phyloP scores from a whole-genome alignment of 2,888 invertebrate species.

The Hermodice carunculata region DNA sequence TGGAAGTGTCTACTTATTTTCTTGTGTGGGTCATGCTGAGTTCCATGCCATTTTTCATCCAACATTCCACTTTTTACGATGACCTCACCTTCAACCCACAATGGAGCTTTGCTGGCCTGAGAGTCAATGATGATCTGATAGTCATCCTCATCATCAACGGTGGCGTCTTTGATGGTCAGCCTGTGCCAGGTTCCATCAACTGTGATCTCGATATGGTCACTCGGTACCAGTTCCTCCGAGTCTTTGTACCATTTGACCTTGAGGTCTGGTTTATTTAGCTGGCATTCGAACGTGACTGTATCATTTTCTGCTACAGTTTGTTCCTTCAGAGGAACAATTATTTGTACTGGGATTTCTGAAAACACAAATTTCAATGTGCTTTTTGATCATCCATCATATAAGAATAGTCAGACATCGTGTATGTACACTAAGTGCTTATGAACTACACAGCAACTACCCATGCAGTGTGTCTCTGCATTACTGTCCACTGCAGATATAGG shows the following conservation, averaged over 20 bases:
- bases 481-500: too few relatives aligned
- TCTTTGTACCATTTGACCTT: constrained; percentile 50
- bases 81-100: constrained; percentile 10
- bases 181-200: constrained; percentile 53
- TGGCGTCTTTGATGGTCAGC: constrained; percentile 49
- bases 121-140: constrained; percentile 46
- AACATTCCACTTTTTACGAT: too few relatives aligned
- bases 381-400: too few relatives aligned
- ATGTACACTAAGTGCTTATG: too few relatives aligned
- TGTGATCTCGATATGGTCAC: constrained; percentile 48
- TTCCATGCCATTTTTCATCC: too few relatives aligned
- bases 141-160: constrained; percentile 50
- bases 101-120: constrained; percentile 3
- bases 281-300: constrained; percentile 59
- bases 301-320: constrained; percentile 53
- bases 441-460: too few relatives aligned
- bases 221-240: constrained; percentile 30
- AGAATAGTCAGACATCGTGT: too few relatives aligned
- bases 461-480: too few relatives aligned
- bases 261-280: constrained; percentile 49
- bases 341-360: constrained; percentile 55
- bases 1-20: too few relatives aligned
- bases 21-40: too few relatives aligned
- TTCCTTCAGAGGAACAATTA: constrained; percentile 56
- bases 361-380: neutral